Evolutionary conservation across 2,888 invertebrate genomes (phyloP).

Genomic region (Scaptomyza tumidula): DNA sequence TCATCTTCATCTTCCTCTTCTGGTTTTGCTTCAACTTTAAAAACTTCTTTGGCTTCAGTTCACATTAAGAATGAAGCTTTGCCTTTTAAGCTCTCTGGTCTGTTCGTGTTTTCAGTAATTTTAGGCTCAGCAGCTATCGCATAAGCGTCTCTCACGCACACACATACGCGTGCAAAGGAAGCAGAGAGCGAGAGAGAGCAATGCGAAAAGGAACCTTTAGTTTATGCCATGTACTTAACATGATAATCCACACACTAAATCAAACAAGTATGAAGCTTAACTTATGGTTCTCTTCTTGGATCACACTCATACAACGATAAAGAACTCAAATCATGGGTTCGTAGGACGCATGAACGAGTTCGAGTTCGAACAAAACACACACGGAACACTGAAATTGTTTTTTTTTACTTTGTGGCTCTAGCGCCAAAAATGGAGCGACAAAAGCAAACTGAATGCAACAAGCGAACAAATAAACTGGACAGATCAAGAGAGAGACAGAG

Average conservation of each 20-base stretch:
- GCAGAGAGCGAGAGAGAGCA: constrained; percentile 14
- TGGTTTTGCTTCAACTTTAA: constrained; percentile 15
- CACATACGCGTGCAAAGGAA: constrained; percentile 10
- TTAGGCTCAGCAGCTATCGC: constrained; percentile 44
- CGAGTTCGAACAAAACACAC: constrained; percentile 20
- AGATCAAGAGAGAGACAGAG: not conserved
- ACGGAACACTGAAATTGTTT: constrained; percentile 42
- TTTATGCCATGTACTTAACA: not conserved
- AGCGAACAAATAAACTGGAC: constrained; percentile 42
- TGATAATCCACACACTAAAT: not conserved
- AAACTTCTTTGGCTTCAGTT: constrained; percentile 47
- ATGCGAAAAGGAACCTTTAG: constrained; percentile 16
- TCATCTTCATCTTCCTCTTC: not conserved
- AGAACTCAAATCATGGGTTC: not conserved
- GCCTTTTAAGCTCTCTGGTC: constrained; percentile 17
- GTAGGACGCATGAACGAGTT: not conserved
- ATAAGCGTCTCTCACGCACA: constrained; percentile 35
- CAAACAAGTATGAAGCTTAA: not conserved
- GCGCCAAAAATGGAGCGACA: constrained; percentile 59
- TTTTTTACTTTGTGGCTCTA: constrained; percentile 32
- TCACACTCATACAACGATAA: not conserved
- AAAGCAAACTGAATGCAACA: constrained; percentile 30
- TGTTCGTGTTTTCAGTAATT: constrained; percentile 25
- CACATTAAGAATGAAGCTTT: constrained; percentile 18
- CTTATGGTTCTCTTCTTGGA: too few species aligned